These are phyloP conservation scores for Chymomyza procnemis DNA, from an alignment of 2,888 invertebrate genomes.

Conservation along the genomic window DNA sequence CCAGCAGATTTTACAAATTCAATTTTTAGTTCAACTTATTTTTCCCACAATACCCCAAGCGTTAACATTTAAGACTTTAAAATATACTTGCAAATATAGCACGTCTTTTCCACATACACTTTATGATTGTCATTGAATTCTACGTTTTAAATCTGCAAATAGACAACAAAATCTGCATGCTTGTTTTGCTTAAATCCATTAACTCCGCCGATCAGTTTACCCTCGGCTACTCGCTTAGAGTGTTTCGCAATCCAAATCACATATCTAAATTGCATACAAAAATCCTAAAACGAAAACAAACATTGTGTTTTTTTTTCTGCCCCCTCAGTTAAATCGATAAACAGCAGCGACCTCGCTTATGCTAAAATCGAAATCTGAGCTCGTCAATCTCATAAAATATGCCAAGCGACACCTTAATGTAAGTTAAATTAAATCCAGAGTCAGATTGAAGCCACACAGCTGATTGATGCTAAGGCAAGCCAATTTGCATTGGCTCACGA, in stretches of 20 bases:
- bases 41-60: too few relatives aligned
- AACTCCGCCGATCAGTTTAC: neutral
- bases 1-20: too few relatives aligned
- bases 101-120: too few relatives aligned
- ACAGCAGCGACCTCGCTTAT: constrained; percentile 46
- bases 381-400: constrained; percentile 59
- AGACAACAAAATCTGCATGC: too few relatives aligned
- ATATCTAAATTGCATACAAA: neutral
- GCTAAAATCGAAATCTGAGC: constrained; percentile 46
- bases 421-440: neutral
- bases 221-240: neutral
- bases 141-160: too few relatives aligned
- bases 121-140: too few relatives aligned
- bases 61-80: too few relatives aligned
- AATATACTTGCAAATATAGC: too few relatives aligned
- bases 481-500: constrained; percentile 67
- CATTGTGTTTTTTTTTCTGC: constrained; percentile 14
- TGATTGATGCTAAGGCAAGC: constrained; percentile 51
- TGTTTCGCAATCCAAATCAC: neutral
- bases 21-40: too few relatives aligned
- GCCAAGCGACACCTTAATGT: constrained; percentile 35
- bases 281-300: neutral
- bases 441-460: constrained; percentile 21
- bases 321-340: constrained; percentile 27
- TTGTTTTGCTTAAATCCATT: too few relatives aligned